Percentiles rank a stretch among this genome's conserved stretches.
phyloP scores from a whole-genome alignment of 2,113 vertebrate species.

The Danio rerio region DNA sequence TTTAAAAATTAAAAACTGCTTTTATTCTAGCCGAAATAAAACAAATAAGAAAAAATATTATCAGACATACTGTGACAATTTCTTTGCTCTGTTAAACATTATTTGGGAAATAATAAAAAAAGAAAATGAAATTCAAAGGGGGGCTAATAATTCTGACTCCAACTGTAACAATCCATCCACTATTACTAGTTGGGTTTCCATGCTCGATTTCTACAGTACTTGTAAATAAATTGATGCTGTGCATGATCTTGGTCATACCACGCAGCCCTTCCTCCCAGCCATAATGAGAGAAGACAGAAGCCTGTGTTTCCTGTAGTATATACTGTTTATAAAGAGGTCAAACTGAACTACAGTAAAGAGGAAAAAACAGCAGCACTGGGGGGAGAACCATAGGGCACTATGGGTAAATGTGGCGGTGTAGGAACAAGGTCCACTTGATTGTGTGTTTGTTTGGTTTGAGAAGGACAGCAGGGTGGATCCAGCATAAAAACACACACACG shows the following conservation, averaged over 20 bases:
- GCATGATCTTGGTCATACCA: neutral
- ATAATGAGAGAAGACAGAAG: neutral
- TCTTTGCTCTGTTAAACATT: too few species aligned
- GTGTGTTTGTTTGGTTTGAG: neutral
- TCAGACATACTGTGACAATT: too few species aligned
- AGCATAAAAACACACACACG: conserved; percentile 50
- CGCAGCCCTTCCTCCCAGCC: neutral
- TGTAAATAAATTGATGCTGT: neutral
- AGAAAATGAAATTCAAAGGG: too few species aligned
- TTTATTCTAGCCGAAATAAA: too few species aligned
- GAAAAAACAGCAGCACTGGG: conserved; percentile 31
- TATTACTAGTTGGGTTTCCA: too few species aligned
- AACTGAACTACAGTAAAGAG: conserved; percentile 20
- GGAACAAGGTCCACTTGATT: conserved; percentile 27
- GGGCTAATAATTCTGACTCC: too few species aligned
- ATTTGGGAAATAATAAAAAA: too few species aligned
- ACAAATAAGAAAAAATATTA: too few species aligned
- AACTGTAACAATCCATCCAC: too few species aligned
- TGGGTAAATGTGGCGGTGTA: conserved; percentile 51
- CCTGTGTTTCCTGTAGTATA: neutral
- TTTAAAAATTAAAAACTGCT: too few species aligned
- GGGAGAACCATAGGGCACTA: conserved; percentile 35
- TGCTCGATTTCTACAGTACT: too few species aligned
- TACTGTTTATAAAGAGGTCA: neutral
- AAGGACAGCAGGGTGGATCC: conserved; percentile 12